Evolutionary conservation across 2,888 invertebrate genomes (phyloP), one percentile per base, ranked within the genome.

Genomic region (Tinea trinotella): DNA sequence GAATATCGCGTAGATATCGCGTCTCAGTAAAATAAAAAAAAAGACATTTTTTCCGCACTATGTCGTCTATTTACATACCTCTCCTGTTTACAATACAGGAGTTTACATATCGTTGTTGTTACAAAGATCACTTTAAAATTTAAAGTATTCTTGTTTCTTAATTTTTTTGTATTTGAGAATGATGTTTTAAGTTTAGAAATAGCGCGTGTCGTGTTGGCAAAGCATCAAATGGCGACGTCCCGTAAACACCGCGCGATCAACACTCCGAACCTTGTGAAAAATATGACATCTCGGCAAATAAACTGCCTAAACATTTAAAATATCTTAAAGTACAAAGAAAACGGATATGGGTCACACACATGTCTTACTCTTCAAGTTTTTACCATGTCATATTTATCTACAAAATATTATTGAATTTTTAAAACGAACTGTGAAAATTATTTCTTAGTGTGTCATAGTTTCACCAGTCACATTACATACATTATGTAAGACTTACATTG

Each of bases 151-250:
- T 7, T 15, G 13, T 15, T 40, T 40, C 3, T 15, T 13, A 40
- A 12, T 13, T 1, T 15, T 40, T 40, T 40, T 3, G 40, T 3
- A 40, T 40, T 40, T 40, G 15, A 40, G n/a, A 40, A 40, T 40
- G n/a, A 19, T 46, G 22, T 40, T 56, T 56, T 61, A 59, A 58
- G 58, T 65, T 62, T 76, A 67, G 73, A 80, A 82, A 80, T 81
- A 82, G 71, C 71, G 61, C 60, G 63, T 70, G 74, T 78, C 71
- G 68, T 65, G 58, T 80, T 82, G 83, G 83, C 83, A 81, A 71
- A 58, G 61, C 67, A 62, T 79, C 82, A 82, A 78, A 59, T 69
- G 60, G 56, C 58, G 59, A 59, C 57, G 61, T 59, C 64, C 64
- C 62, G 69, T 75, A 73, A 75, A 75, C 74, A 73, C 62, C 60